A percentile compares a stretch with the other conserved stretches of the same genome.
phyloP scores from a whole-genome alignment of 2,888 invertebrate species.

The Euproctis similis region DNA sequence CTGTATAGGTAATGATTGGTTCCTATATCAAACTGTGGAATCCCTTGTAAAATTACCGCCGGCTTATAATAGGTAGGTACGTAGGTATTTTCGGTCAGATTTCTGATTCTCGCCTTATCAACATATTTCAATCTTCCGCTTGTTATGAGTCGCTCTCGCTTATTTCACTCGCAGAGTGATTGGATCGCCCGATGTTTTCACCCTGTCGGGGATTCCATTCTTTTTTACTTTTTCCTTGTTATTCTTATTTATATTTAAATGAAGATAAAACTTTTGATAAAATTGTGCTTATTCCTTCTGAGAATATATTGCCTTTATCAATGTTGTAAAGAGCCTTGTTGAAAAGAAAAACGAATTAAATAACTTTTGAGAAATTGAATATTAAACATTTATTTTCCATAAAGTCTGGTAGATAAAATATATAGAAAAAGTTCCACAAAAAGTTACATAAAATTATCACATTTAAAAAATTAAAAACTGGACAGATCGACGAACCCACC shows the following conservation, averaged over 20 bases:
- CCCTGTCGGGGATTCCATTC: conserved; percentile 37
- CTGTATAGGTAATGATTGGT: conserved; percentile 65
- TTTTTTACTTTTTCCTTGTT: conserved; percentile 31
- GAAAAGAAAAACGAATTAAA: no score
- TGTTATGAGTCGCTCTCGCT: conserved; percentile 63
- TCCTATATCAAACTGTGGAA: conserved; percentile 65
- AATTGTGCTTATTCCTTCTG: no score
- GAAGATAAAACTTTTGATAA: conserved; percentile 32
- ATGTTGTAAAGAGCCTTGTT: no score
- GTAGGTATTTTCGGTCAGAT: conserved; percentile 65
- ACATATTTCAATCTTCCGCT: conserved; percentile 68
- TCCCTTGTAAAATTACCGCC: conserved; percentile 69
- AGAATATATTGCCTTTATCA: no score
- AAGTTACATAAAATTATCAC: no score
- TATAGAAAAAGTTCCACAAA: no score
- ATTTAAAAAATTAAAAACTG: no score
- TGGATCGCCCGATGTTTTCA: conserved; percentile 50
- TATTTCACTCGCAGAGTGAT: conserved; percentile 48
- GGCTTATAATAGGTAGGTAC: conserved; percentile 60
- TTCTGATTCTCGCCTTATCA: conserved; percentile 65
- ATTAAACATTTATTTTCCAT: no score
- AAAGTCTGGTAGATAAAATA: no score
- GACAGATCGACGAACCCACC: no score
- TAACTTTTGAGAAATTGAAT: no score
- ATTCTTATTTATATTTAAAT: conserved; percentile 44